phyloP scores from a whole-genome alignment of 92 coral and sea anemone species.

The Bergia puertoricense region DNA sequence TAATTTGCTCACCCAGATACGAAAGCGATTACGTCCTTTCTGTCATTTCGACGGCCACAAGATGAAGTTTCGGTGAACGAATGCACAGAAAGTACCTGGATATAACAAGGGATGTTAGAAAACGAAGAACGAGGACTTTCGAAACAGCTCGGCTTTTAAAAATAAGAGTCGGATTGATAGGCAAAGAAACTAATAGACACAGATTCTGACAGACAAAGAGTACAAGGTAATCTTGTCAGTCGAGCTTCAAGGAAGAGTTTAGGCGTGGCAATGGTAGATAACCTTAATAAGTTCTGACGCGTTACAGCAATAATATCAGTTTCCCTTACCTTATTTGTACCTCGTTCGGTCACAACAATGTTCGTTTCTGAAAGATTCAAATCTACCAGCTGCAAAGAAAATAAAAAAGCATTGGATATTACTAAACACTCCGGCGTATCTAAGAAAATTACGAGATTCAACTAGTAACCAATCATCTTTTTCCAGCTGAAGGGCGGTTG shows the following conservation, averaged over 20 bases:
- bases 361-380: constrained; percentile 80
- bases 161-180: not conserved
- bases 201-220: not conserved
- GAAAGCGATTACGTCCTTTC: constrained; percentile 78
- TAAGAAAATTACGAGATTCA: not conserved
- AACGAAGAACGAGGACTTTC: not conserved
- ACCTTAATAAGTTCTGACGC: too few species aligned
- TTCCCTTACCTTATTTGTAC: constrained; percentile 70
- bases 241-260: too few species aligned
- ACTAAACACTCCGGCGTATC: not conserved
- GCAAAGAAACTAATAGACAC: not conserved
- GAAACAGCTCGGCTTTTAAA: not conserved
- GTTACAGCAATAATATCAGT: too few species aligned
- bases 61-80: constrained; percentile 89
- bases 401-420: not conserved
- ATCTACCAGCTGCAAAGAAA: constrained; percentile 62
- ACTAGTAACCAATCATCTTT: not conserved
- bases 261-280: too few species aligned
- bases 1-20: constrained; percentile 73
- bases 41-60: constrained; percentile 83
- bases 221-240: too few species aligned
- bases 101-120: not conserved
- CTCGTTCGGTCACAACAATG: constrained; percentile 73
- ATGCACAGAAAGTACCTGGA: constrained; percentile 71
- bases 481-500: too few species aligned